phyloP scores from a whole-genome alignment of 2,797 vertebrate species.

The Merluccius polli region DNA sequence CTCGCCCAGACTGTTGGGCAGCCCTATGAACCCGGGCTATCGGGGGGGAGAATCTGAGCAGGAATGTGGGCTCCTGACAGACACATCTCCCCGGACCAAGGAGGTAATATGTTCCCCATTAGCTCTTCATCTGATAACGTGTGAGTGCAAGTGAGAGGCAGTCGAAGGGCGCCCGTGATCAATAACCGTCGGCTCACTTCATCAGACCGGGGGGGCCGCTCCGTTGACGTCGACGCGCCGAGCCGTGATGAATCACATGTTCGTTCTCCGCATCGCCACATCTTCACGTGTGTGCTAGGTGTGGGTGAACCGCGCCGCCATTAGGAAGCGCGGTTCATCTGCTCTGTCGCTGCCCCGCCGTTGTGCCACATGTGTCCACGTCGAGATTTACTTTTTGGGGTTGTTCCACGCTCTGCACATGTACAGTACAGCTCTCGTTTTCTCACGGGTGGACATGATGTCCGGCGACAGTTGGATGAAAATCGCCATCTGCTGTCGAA shows the following conservation, averaged over 20 bases:
- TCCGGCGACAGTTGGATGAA: constrained; percentile 29
- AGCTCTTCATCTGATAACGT: constrained; percentile 70
- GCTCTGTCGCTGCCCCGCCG: constrained; percentile 30
- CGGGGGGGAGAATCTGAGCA: constrained; percentile 56
- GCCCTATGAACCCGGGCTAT: constrained; percentile 52
- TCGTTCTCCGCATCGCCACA: constrained; percentile 39
- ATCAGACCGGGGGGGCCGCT: constrained; percentile 34
- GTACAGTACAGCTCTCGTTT: constrained; percentile 9
- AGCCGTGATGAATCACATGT: constrained; percentile 56
- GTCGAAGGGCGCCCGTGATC: constrained; percentile 57
- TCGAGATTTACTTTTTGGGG: no score
- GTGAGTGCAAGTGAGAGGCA: constrained; percentile 70
- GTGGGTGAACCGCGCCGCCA: constrained; percentile 53
- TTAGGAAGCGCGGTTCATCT: constrained; percentile 44
- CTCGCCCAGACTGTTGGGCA: not conserved
- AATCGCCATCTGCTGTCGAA: constrained; percentile 62
- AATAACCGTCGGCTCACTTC: constrained; percentile 65
- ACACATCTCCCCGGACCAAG: constrained; percentile 64
- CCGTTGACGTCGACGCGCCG: constrained; percentile 57
- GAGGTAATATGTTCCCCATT: constrained; percentile 72
- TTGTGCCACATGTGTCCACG: no score
- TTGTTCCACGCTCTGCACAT: constrained; percentile 25
- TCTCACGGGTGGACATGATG: not conserved
- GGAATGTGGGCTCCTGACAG: constrained; percentile 73
- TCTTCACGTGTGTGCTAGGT: constrained; percentile 55